Conservation (phyloP, 2,113 vertebrate species). For the Andinoacara biseriatus region DNA sequence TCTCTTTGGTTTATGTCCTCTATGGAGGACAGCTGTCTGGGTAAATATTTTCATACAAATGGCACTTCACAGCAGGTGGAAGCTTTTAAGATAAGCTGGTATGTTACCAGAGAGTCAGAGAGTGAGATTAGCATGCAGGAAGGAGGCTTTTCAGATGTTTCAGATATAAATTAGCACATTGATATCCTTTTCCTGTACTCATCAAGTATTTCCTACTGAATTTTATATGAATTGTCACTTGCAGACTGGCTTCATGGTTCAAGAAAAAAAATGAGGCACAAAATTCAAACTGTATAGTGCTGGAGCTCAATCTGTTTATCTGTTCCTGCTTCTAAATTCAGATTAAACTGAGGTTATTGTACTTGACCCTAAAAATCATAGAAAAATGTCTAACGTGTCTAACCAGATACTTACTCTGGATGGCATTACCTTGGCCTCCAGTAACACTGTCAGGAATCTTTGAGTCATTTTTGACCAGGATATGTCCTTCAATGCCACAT, state of each 20-base stretch:
- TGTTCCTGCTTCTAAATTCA: too few relatives aligned
- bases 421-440: too few relatives aligned
- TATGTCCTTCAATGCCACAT: too few relatives aligned
- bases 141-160: neutral
- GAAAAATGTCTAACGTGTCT: too few relatives aligned
- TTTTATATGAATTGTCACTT: neutral
- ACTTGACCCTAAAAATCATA: too few relatives aligned
- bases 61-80: slow-evolving; percentile 42
- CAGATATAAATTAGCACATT: slow-evolving; percentile 13
- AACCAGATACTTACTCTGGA: too few relatives aligned
- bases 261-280: neutral
- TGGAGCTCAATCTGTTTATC: neutral
- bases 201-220: slow-evolving; percentile 1
- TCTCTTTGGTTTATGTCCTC: neutral
- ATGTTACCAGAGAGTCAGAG: neutral
- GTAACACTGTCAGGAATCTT: too few relatives aligned
- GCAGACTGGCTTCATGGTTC: neutral
- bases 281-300: neutral
- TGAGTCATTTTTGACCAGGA: too few relatives aligned
- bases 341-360: too few relatives aligned
- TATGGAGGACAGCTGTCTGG: neutral
- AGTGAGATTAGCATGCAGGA: neutral
- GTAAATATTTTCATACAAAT: slow-evolving; percentile 31
- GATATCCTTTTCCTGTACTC: neutral
- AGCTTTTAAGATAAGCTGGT: slow-evolving; percentile 46